Evolutionary conservation across 2,113 vertebrate genomes (phyloP), one percentile per base, ranked within the genome.

Genomic region (Maylandia zebra): DNA sequence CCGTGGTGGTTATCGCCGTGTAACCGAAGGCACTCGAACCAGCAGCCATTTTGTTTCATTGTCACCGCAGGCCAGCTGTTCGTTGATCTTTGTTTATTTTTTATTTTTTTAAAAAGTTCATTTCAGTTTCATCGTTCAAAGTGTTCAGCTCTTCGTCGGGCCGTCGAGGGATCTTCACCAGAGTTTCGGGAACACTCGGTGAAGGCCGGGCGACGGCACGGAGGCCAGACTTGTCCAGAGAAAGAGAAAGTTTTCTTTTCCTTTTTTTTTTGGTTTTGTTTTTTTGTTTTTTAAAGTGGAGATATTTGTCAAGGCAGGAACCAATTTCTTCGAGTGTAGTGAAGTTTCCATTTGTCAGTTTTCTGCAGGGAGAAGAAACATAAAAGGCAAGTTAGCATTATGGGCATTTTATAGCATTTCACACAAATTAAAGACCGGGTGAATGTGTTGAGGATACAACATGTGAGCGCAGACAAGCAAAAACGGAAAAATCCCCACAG

Each of bases 51-150:
- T 94, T 93, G 91, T 95, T 92, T 88, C 90, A 91, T 92, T 95
- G 94, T 94, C 91, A 93, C 86, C 85, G 91, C 94, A 90, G 91
- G 91, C 94, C 95, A 93, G 94, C 94, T 93, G 94, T 94, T 93
- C 56, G 32, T 90, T 83, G 83, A 32, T 81, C 45, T 43, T 55
- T 56, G 48, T 57, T 50, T 74, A 64, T 36, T 8, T 82, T 59
- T 27, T 4, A 5, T 50, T 50, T 34, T 45, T 32, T 11, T 1
- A 1, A 19, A 66, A 69, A 22, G 64, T 45, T 45, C 13, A 45
- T 17, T 74, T 78, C 43, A 78, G 8, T 53, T 71, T 84, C 16
- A 5, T 88, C 53, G 27, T 83, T 86, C 16, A 80, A 82, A 90
- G 59, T 56, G 87, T 93, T 91, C 88, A 66, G 59, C 57, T 5